phyloP scores from a whole-genome alignment of 1,140 invertebrate species.

The Drosophila tropicalis region DNA sequence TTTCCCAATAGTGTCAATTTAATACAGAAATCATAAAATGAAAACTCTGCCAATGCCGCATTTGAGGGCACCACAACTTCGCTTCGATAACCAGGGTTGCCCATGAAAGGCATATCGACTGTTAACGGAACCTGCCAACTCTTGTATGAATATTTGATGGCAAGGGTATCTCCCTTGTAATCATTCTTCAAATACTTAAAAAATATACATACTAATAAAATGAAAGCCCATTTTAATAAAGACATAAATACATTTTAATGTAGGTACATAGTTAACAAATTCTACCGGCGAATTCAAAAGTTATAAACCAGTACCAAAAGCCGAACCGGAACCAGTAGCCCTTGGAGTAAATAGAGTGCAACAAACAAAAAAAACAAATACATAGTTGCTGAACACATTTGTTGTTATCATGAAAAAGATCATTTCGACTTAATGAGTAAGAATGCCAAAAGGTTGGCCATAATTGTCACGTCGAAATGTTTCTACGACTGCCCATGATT shows the following conservation, averaged over 20 bases:
- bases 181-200: no score
- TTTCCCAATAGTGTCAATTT: constrained; percentile 15
- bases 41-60: constrained; percentile 61
- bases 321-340: no score
- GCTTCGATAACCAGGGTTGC: constrained; percentile 20
- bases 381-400: background rate
- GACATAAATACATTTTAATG: no score
- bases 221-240: no score
- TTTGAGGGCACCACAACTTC: constrained; percentile 39
- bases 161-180: no score
- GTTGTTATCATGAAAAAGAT: background rate
- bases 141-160: background rate
- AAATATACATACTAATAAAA: no score
- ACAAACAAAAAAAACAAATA: background rate
- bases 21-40: constrained; percentile 29
- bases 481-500: constrained; percentile 50
- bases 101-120: background rate
- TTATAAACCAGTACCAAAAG: no score
- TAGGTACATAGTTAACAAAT: no score
- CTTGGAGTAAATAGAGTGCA: no score
- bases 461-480: constrained; percentile 52
- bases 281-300: no score
- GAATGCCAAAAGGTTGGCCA: background rate
- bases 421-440: background rate
- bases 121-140: background rate